Evolutionary conservation across 2,113 vertebrate genomes (phyloP), one percentile per base, ranked within the genome.

Genomic region (Corvus moneduloides): DNA sequence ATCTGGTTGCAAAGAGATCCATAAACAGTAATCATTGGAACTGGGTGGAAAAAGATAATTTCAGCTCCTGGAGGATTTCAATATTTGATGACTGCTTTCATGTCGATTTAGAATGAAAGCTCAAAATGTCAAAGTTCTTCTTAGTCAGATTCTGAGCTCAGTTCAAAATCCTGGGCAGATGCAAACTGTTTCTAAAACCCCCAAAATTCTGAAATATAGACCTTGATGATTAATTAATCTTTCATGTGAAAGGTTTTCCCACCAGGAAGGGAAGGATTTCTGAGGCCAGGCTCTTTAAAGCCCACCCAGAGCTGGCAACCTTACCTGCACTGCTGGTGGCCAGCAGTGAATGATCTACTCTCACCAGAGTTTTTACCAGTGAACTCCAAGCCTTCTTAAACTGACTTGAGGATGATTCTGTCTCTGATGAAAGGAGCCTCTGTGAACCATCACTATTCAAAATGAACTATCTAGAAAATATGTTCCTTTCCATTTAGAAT

Each of bases 401-500:
- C 21, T 35, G 37, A 19, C 58, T 84, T 69, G 41, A 90, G 37
- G 33, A 91, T 58, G 39, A 67, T 64, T 76, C 26, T 56, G 21
- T 48, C 49, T 84, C 64, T n/a, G 46, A 78, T 52, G 64, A 91
- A 81, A 78, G 67, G 94, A 81, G 23, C 8, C 43, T 71, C 43
- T 93, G 16, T 55, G 44, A 96, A 51, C 16, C 85, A 37, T 59
- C 55, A 43, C 55, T 90, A 10, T 55, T 85, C 46, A 95, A 59
- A 93, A 87, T 79, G 12, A 79, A 90, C 56, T 72, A 68, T 69
- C 89, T 92, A 73, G 82, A 91, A 94, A 90, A 58, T 46, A 5
- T 63, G 59, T 87, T 96, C 41, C 28, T 80, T 90, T 91, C 81
- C 88, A 88, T 79, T 97, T 97, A 94, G 68, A 97, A 96, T 96